Conservation (phyloP, 2,797 vertebrate species). For the Rhinogobio ventralis region DNA sequence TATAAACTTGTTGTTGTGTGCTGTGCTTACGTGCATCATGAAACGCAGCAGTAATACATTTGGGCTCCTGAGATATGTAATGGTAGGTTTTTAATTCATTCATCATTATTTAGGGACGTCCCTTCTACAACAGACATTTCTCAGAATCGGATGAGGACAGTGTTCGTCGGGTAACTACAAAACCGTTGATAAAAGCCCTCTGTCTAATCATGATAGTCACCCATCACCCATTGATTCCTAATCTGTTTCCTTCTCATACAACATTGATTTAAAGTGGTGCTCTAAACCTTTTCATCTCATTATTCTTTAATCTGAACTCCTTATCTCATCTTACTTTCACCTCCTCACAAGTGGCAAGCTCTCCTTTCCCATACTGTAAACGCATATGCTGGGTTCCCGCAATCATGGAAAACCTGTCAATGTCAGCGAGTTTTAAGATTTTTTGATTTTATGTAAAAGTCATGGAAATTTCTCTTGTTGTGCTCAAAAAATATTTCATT, state of each 20-base stretch:
- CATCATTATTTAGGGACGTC: conserved; percentile 79
- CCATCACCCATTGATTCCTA: conserved; percentile 20
- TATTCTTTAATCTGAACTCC: conserved; percentile 23
- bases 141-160: conserved; percentile 96
- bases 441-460: not conserved
- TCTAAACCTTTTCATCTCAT: conserved; percentile 26
- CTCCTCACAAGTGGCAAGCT: conserved; percentile 69
- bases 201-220: conserved; percentile 30
- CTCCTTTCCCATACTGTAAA: conserved; percentile 63
- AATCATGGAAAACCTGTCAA: not conserved
- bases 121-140: conserved; percentile 78
- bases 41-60: not conserved
- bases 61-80: conserved; percentile 41
- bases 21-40: not conserved
- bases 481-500: not conserved
- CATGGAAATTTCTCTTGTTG: not conserved
- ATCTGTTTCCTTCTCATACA: not conserved
- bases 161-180: conserved; percentile 89
- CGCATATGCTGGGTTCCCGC: conserved; percentile 16
- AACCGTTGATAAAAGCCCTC: conserved; percentile 40
- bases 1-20: conserved; percentile 2
- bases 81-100: conserved; percentile 61
- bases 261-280: not conserved
- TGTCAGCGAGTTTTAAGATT: not conserved
- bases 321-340: conserved; percentile 63